A percentile compares a stretch with the other conserved stretches of the same genome.
phyloP scores from a whole-genome alignment of 1,140 invertebrate genomes.

The Trissolcus basalis region DNA sequence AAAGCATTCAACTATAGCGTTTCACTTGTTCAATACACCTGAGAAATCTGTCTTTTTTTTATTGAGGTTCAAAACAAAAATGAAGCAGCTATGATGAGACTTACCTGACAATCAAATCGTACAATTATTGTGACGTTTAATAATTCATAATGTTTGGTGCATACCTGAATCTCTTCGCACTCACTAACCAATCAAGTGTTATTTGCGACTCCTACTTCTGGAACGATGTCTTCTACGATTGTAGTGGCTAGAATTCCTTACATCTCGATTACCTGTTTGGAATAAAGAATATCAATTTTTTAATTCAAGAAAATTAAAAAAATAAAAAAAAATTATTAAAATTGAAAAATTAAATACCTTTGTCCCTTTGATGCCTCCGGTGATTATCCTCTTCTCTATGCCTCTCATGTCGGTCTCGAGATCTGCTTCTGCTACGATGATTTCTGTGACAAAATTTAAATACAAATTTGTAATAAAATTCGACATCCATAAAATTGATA shows the following conservation, averaged over 20 bases:
- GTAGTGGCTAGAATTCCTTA: constrained; percentile 71
- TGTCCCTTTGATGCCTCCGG: constrained; percentile 70
- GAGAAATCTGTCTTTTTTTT: neutral
- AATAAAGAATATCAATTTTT: neutral
- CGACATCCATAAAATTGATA: no score
- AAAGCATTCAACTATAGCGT: no score
- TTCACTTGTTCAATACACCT: no score
- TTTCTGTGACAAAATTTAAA: constrained; percentile 62
- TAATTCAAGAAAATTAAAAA: neutral
- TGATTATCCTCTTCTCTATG: constrained; percentile 72
- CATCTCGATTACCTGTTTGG: constrained; percentile 72
- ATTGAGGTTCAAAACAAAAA: constrained; percentile 64
- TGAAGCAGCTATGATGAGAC: constrained; percentile 74
- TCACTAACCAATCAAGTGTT: constrained; percentile 78
- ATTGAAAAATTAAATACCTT: constrained; percentile 61
- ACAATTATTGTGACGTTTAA: constrained; percentile 76
- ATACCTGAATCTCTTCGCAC: constrained; percentile 75
- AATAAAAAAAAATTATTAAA: constrained; percentile 7
- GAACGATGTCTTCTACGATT: constrained; percentile 73
- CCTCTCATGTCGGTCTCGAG: constrained; percentile 71
- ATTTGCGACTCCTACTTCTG: constrained; percentile 76
- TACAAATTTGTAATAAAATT: constrained; percentile 5
- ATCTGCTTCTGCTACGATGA: constrained; percentile 73
- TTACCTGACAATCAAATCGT: constrained; percentile 75
- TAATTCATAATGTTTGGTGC: constrained; percentile 74